A percentile compares a stretch with the other conserved stretches of the same genome.
phyloP scores from a whole-genome alignment of 2,797 vertebrate genomes.

The Acipenser oxyrinchus region DNA sequence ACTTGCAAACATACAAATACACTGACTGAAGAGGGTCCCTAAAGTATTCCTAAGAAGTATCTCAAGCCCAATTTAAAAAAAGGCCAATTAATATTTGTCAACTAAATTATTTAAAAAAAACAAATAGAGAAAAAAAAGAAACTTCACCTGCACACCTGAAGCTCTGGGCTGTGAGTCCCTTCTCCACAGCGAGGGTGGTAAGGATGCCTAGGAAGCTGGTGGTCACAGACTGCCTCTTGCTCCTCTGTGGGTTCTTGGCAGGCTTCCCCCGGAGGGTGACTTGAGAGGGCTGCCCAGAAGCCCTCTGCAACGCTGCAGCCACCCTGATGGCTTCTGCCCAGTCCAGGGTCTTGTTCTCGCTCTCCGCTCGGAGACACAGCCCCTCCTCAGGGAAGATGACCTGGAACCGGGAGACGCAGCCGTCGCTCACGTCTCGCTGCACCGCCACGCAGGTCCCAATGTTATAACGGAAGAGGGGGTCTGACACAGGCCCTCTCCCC shows the following conservation, averaged over 20 bases:
- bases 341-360: conserved; percentile 68
- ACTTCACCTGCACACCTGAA: conserved; percentile 94
- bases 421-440: conserved; percentile 65
- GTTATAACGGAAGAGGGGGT: conserved; percentile 71
- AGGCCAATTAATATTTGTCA: background rate
- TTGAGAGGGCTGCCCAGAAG: conserved; percentile 46
- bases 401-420: conserved; percentile 71
- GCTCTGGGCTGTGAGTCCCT: conserved; percentile 91
- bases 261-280: conserved; percentile 49
- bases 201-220: conserved; percentile 95
- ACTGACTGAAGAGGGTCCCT: too few relatives aligned
- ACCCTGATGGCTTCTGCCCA: conserved; percentile 79
- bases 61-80: too few relatives aligned
- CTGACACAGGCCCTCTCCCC: conserved; percentile 73
- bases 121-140: background rate
- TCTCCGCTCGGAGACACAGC: conserved; percentile 75
- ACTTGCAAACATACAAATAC: too few relatives aligned
- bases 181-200: conserved; percentile 86
- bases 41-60: too few relatives aligned
- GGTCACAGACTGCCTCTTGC: conserved; percentile 88
- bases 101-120: too few relatives aligned
- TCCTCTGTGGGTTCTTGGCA: conserved; percentile 58
- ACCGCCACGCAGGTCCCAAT: conserved; percentile 74
- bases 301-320: conserved; percentile 53
- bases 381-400: conserved; percentile 76